A percentile compares a stretch with the other conserved stretches of the same genome.
phyloP scores from a whole-genome alignment of 64 coral and sea anemone species.

The Platygyra sinensis region DNA sequence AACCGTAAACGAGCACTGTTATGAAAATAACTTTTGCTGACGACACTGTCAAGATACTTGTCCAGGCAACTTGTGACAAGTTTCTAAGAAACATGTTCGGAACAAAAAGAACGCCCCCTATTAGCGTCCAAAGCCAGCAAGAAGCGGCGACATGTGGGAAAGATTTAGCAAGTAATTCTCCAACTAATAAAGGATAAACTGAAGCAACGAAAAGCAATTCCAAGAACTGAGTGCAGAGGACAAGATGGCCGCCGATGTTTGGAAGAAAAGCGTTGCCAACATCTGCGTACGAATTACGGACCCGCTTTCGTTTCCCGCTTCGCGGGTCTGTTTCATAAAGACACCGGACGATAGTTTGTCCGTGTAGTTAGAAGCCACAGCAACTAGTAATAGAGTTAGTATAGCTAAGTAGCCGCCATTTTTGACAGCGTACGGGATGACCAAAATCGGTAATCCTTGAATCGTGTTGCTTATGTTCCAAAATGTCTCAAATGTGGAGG shows the following conservation, averaged over 20 bases:
- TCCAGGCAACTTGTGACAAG: slow-evolving; percentile 97
- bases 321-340: slow-evolving; percentile 67
- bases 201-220: slow-evolving; percentile 75
- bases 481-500: slow-evolving; percentile 87
- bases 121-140: slow-evolving; percentile 74
- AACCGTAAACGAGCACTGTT: slow-evolving; percentile 76
- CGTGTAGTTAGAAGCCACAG: slow-evolving; percentile 89
- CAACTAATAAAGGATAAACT: slow-evolving; percentile 86
- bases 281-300: slow-evolving; percentile 82
- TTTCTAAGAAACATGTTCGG: slow-evolving; percentile 92
- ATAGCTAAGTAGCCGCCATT: slow-evolving; percentile 82
- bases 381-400: slow-evolving; percentile 62
- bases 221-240: slow-evolving; percentile 72
- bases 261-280: slow-evolving; percentile 72
- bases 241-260: slow-evolving; percentile 68
- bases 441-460: slow-evolving; percentile 93
- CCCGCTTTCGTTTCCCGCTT: slow-evolving; percentile 56
- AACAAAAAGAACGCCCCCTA: slow-evolving; percentile 75
- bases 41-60: slow-evolving; percentile 91
- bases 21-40: slow-evolving; percentile 90
- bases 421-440: slow-evolving; percentile 81
- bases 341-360: slow-evolving; percentile 74
- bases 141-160: slow-evolving; percentile 58
- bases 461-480: slow-evolving; percentile 99
- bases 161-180: slow-evolving; percentile 64